Base-by-base conservation (phyloP, 2,888 invertebrate species). In the Cecidostiba fungosa region DNA sequence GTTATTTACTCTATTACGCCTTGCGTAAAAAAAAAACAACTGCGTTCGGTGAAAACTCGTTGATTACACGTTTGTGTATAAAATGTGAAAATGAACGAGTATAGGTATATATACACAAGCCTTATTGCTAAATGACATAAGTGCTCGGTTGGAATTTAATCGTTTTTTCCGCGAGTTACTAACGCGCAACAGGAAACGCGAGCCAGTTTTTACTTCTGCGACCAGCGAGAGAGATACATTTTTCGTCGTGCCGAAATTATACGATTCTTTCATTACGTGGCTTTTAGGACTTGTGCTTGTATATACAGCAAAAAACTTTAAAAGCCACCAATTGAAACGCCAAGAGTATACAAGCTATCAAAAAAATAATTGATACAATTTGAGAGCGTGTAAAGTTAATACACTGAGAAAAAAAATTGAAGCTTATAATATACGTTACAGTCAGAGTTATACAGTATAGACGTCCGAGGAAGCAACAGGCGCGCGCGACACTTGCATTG, bases 401-500 rank as follows among this genome's bases (percentile, higher is more conserved):
- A 43, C 2, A 43, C 12, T 10, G 14, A 16, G n/a, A n/a, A 16
- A 26, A 19, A 26, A 19, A 39, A 50, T 43, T 32, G 32, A 32
- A 32, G 1, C 32, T 32, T 32, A 32, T 3, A 32, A 32, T 43
- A 43, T 10, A 43, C 43, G n/a, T 43, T 43, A 1, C 43, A 39
- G n/a, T 12, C 50, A n/a, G 12, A 47, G n/a, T n/a, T n/a, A n/a
- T n/a, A n/a, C n/a, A n/a, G 16, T 26, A 39, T 4, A 26, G 29
- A 29, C 29, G 43, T 6, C 23, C n/a, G 39, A 5, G 23, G 23
- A n/a, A 39, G 43, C 72, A 72, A 39, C 72, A 39, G 72, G 72
- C 54, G 32, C 66, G 59, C 59, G 66, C 72, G 72, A 39, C 43
- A 72, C 43, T 72, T 39, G 72, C 39, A 70, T 59, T 70, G 70